Conservation (phyloP, 2,888 invertebrate species). For the Carcina quercana region DNA sequence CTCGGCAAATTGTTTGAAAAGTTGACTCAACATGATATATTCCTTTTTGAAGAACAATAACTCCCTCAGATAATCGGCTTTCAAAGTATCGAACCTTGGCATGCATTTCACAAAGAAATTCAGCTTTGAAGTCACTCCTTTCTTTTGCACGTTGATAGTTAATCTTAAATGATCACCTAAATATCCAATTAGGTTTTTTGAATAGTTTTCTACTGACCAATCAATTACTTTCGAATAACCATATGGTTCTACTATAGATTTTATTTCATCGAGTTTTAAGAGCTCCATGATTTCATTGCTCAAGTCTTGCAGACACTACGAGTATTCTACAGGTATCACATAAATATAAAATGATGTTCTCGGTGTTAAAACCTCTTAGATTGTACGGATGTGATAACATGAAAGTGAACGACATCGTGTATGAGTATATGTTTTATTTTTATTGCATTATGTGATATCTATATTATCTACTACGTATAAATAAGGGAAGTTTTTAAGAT, state of each 20-base stretch:
- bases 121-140: constrained; percentile 23
- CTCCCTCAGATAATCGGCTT: constrained; percentile 46
- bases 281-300: constrained; percentile 2
- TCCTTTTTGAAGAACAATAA: constrained; percentile 49
- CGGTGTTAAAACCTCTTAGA: too few relatives aligned
- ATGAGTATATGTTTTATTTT: too few relatives aligned
- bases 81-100: constrained; percentile 66
- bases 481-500: too few relatives aligned
- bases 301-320: too few relatives aligned
- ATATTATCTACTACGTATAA: too few relatives aligned
- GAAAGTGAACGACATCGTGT: too few relatives aligned
- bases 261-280: constrained; percentile 28
- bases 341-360: too few relatives aligned
- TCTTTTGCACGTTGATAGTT: constrained; percentile 26
- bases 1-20: constrained; percentile 41
- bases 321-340: too few relatives aligned
- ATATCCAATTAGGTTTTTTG: constrained; percentile 46
- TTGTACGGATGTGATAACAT: too few relatives aligned
- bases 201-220: constrained; percentile 38
- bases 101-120: constrained; percentile 76
- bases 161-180: constrained; percentile 55
- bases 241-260: constrained; percentile 26
- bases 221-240: constrained; percentile 20
- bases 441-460: too few relatives aligned
- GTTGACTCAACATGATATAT: constrained; percentile 39